A percentile compares a stretch with the other conserved stretches of the same genome.
Conservation (phyloP, 2,113 vertebrate species). For the Gymnobelideus leadbeateri region DNA sequence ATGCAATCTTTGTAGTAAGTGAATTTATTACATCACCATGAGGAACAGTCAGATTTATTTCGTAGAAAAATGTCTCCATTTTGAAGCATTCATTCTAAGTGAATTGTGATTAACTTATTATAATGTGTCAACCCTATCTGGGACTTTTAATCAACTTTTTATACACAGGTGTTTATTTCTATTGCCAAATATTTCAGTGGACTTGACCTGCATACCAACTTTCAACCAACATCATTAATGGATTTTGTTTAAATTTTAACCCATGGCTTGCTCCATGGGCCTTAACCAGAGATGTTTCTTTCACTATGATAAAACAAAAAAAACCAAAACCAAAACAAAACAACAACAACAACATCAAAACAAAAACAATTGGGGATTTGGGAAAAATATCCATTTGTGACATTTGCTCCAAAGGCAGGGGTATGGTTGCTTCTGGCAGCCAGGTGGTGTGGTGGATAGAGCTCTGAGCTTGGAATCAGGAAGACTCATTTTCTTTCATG, state of each 20-base stretch:
- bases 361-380: background rate
- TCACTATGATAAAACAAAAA: background rate
- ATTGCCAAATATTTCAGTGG: background rate
- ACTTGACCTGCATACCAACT: background rate
- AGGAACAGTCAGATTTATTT: slow-evolving; percentile 36
- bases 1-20: slow-evolving; percentile 30
- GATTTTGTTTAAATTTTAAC: background rate
- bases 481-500: background rate
- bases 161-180: background rate
- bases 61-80: slow-evolving; percentile 41
- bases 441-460: too few species aligned
- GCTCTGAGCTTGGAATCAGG: background rate
- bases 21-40: slow-evolving; percentile 30
- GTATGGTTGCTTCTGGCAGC: background rate
- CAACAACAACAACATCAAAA: background rate
- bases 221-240: background rate
- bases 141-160: background rate
- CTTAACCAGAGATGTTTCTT: background rate
- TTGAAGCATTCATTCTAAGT: slow-evolving; percentile 6
- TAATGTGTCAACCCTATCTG: background rate
- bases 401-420: background rate
- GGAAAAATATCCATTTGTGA: background rate
- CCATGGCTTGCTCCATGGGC: background rate
- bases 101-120: background rate
- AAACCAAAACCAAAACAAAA: too few species aligned